Evolutionary conservation across 2,113 vertebrate genomes (phyloP), one percentile per base, ranked within the genome.

Genomic region (Apteryx mantelli): DNA sequence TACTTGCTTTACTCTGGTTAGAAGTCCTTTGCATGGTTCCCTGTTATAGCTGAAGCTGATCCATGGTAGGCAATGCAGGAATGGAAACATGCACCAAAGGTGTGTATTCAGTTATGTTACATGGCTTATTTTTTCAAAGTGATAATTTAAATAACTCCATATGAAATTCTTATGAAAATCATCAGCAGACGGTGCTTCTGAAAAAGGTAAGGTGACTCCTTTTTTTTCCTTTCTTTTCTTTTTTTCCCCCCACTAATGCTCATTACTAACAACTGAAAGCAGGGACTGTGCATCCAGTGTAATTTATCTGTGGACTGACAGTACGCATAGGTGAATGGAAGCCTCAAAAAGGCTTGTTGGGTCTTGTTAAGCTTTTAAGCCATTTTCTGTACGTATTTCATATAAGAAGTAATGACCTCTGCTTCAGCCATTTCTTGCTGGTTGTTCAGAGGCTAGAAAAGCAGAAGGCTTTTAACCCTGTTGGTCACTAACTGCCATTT

Each of bases 141-240:
- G 64, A 68, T 91, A 92, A 82, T 7, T 24, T 75, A 50, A 79
- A 40, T 66, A 73, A 58, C 22, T 48, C 55, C 4, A 5, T 63
- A 34, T 60, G 40, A 93, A 92, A 46, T 66, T 11, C 18, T 76
- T 76, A 48, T 95, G 77, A 66, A 91, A 80, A 81, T 69, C 55
- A 38, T 50, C 30, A 80, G 55, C 61, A 82, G 52, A 36, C 3
- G 9, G 7, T 78, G 53, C 60, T 75, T 84, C 82, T 93, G 76
- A 84, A 95, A 75, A 90, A 97, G 96, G 96, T 97, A 97, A 96
- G 79, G 18, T 71, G 40, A 75, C 48, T 60, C 30, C 56, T 58
- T 34, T 58, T 19, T 58, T 32, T 34, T 34, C 7, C 5, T 34
- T 60, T 34, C 30, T 6, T 58, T 19, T 19, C 56, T 89, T 91